Evolutionary conservation across 2,888 invertebrate genomes (phyloP), one percentile per base, ranked within the genome.

Genomic region (Drosophila kanekoi): DNA sequence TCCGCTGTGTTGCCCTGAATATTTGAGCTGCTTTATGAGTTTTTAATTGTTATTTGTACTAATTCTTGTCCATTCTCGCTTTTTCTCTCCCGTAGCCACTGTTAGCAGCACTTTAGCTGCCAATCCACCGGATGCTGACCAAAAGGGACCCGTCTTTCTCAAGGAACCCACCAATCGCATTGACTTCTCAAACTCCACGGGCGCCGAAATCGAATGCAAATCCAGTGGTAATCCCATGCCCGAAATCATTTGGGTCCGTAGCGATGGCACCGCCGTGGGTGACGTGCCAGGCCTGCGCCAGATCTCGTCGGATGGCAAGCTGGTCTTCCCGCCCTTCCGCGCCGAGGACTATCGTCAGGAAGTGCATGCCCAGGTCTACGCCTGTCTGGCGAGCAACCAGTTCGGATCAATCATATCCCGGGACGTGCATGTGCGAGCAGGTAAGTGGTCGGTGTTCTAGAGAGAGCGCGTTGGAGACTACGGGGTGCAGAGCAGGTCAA

Each of bases 111-210:
- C 73, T 60, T 77, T 79, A 45, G 91, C 92, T 58, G 91, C 89
- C 67, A 92, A 90, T 79, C 91, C 91, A 85, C 91, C 92, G 43
- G 96, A 96, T 93, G 96, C 96, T 91, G 96, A 96, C 88, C 95
- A 95, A 47, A 95, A 96, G 93, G 98, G 98, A 83, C 98, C 98
- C 38, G 96, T 97, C 79, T 98, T 98, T 93, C 95, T 97, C 88
- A 96, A 96, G 89, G 98, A 98, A 93, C 98, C 98, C 59, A 96
- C 96, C 72, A 97, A 97, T 93, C 95, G 97, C 87, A 95, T 98
- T 79, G 98, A 97, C 93, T 98, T 98, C 93, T 97, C 97, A 80
- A 98, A 98, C 93, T 97, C 97, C 80, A 97, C 97, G 64, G 98
- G 98, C 88, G 96, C 97, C 69, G 96, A 96, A 85, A 97, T 98